A percentile compares a stretch with the other conserved stretches of the same genome.
Conservation (phyloP, 2,888 invertebrate species). For the Lydus trimaculatus region DNA sequence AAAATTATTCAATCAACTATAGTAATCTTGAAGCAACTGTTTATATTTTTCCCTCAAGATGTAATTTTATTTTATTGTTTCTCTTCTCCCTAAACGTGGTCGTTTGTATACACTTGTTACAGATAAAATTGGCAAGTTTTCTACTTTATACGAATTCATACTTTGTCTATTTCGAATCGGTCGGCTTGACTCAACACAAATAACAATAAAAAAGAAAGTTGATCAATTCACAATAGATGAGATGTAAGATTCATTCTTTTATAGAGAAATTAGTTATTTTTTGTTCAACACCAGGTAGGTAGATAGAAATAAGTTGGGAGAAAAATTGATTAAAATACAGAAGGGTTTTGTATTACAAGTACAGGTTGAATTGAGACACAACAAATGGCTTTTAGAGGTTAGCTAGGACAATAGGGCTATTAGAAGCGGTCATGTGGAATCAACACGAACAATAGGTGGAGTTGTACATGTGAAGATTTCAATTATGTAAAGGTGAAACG, state of each 20-base stretch:
- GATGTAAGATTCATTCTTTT: too few species aligned
- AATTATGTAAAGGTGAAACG: conserved; percentile 2
- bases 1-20: not conserved
- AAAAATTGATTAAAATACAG: not conserved
- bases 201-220: too few species aligned
- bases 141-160: not conserved
- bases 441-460: conserved; percentile 1
- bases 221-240: too few species aligned
- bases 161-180: not conserved
- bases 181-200: too few species aligned
- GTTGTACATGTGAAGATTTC: not conserved
- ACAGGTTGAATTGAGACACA: not conserved
- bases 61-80: too few species aligned
- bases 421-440: conserved; percentile 29
- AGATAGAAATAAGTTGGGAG: not conserved
- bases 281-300: not conserved
- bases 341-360: not conserved
- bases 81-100: too few species aligned
- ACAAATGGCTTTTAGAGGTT: not conserved
- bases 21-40: conserved; percentile 9
- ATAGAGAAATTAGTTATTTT: not conserved
- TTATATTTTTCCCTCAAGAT: conserved; percentile 15
- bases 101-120: too few species aligned
- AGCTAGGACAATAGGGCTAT: conserved; percentile 25
- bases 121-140: conserved; percentile 7